Evolutionary conservation across 2,113 vertebrate genomes (phyloP).

Genomic region (Oreotrochilus melanogaster): DNA sequence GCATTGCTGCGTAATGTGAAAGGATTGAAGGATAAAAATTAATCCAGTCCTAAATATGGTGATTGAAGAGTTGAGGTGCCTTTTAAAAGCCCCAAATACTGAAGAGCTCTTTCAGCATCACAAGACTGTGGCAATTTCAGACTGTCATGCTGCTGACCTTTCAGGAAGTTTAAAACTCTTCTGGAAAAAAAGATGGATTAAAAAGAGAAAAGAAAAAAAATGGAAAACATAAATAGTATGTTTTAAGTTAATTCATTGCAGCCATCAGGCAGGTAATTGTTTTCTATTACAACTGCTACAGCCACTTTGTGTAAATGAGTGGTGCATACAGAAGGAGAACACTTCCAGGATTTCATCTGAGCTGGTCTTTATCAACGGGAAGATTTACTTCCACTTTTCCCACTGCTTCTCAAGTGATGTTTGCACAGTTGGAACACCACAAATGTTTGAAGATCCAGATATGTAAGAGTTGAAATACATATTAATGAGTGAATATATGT

Average conservation of each 20-base stretch:
- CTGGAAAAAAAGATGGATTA: neutral
- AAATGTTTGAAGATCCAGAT: neutral
- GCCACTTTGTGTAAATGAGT: neutral
- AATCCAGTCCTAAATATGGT: slow-evolving; percentile 16
- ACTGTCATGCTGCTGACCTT: neutral
- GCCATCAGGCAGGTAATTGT: neutral
- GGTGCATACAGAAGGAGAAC: neutral
- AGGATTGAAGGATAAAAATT: slow-evolving; percentile 5
- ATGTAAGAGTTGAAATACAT: neutral
- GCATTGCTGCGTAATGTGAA: neutral
- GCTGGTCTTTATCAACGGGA: neutral
- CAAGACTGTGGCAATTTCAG: neutral
- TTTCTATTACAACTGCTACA: neutral
- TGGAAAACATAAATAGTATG: neutral
- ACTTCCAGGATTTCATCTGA: neutral
- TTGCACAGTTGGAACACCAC: neutral
- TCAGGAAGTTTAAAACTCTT: neutral
- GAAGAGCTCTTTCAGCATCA: neutral
- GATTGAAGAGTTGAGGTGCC: neutral
- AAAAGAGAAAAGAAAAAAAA: neutral
- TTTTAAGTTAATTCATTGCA: neutral
- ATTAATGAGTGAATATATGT: neutral
- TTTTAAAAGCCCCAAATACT: neutral
- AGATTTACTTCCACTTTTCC: neutral
- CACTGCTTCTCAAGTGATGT: neutral